Conservation (phyloP, 2,888 invertebrate species). For the Megastigmus dorsalis region DNA sequence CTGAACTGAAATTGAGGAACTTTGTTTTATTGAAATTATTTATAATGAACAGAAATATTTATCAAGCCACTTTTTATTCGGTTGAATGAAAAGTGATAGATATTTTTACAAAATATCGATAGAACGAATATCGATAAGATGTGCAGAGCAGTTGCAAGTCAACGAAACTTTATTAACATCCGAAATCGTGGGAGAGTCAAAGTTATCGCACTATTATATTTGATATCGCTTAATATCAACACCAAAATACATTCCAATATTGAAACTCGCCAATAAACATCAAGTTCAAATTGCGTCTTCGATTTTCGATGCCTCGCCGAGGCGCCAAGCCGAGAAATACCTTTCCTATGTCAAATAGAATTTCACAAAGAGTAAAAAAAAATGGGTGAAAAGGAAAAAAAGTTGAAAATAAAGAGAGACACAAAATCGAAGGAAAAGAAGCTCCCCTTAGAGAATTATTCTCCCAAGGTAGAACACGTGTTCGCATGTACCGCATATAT, state of each 20-base stretch:
- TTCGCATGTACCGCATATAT: not conserved
- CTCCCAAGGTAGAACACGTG: slow-evolving; percentile 15
- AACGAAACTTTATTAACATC: too few species aligned
- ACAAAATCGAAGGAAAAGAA: slow-evolving; percentile 27
- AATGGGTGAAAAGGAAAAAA: not conserved
- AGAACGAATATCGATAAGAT: too few species aligned
- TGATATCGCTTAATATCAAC: not conserved
- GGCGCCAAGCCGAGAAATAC: slow-evolving; percentile 3
- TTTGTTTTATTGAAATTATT: too few species aligned
- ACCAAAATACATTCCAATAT: not conserved
- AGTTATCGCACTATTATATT: too few species aligned
- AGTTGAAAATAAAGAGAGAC: too few species aligned
- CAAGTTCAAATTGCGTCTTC: slow-evolving; percentile 5
- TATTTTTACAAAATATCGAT: too few species aligned
- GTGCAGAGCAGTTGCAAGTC: too few species aligned
- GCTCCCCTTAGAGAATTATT: slow-evolving; percentile 32
- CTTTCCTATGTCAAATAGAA: slow-evolving; percentile 25
- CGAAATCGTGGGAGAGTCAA: too few species aligned
- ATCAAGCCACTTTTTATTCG: too few species aligned
- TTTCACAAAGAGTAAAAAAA: not conserved
- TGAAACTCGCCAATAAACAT: not conserved
- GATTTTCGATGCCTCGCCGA: slow-evolving; percentile 11
- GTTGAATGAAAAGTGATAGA: too few species aligned
- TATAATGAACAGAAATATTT: too few species aligned
- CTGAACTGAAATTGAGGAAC: too few species aligned